A percentile compares a stretch with the other conserved stretches of the same genome.
Evolutionary conservation across 2,888 invertebrate genomes (phyloP).

Genomic region (Chloroclysta siterata): DNA sequence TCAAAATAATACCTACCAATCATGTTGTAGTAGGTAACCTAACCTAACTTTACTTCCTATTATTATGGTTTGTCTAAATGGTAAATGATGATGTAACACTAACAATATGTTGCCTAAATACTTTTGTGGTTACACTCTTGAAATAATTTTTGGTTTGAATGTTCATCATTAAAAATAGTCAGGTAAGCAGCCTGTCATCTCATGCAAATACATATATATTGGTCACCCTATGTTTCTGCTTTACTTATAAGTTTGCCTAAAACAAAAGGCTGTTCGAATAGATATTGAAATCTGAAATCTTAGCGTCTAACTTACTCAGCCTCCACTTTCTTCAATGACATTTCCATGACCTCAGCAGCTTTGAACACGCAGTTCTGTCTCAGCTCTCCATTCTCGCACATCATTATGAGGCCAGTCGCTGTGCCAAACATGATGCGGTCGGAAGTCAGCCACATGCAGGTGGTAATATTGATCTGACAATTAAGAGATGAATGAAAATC

Average conservation of each 20-base stretch:
- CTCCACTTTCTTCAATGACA: slow-evolving; percentile 87
- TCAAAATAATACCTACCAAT: too few species aligned
- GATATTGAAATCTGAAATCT: too few species aligned
- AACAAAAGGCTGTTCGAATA: too few species aligned
- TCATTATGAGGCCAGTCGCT: slow-evolving; percentile 88
- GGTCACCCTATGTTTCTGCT: too few species aligned
- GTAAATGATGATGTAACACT: too few species aligned
- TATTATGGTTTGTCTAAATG: not conserved
- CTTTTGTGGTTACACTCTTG: slow-evolving; percentile 2
- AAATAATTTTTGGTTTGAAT: slow-evolving; percentile 6
- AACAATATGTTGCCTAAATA: not conserved
- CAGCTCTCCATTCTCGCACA: slow-evolving; percentile 94
- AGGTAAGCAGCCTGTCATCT: not conserved
- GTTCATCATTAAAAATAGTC: slow-evolving; percentile 7
- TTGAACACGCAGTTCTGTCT: slow-evolving; percentile 87
- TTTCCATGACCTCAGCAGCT: slow-evolving; percentile 84
- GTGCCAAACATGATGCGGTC: slow-evolving; percentile 94
- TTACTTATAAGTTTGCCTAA: too few species aligned
- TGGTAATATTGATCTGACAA: slow-evolving; percentile 87
- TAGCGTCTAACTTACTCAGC: slow-evolving; percentile 70
- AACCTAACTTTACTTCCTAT: too few species aligned
- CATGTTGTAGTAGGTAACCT: too few species aligned
- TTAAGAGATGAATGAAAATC: not conserved
- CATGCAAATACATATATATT: too few species aligned
- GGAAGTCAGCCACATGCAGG: slow-evolving; percentile 92